phyloP scores from a whole-genome alignment of 2,888 invertebrate genomes.

The Macrophya alboannulata region DNA sequence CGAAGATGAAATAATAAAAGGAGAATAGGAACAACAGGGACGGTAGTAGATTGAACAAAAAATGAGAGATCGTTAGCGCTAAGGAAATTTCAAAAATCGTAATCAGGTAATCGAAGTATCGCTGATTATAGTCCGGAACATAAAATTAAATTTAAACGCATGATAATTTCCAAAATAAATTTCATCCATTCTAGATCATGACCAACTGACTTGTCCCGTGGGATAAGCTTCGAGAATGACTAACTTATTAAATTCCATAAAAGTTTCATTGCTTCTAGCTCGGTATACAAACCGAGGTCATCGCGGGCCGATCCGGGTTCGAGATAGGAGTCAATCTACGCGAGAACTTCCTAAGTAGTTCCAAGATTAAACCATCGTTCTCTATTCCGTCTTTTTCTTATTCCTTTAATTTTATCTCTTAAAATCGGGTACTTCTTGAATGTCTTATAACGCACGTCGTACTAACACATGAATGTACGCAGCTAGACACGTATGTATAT shows the following conservation, averaged over 20 bases:
- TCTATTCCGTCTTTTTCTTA: slow-evolving; percentile 61
- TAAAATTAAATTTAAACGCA: background rate
- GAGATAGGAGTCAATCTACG: slow-evolving; percentile 75
- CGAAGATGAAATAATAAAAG: background rate
- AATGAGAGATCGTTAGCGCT: too few species aligned
- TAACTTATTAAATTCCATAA: slow-evolving; percentile 79
- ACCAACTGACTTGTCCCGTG: background rate
- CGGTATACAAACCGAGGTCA: slow-evolving; percentile 37
- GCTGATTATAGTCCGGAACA: background rate
- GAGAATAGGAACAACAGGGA: background rate
- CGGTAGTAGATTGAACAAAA: too few species aligned
- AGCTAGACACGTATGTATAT: background rate
- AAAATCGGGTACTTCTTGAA: background rate
- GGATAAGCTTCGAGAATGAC: background rate
- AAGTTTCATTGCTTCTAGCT: slow-evolving; percentile 75
- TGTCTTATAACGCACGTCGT: background rate
- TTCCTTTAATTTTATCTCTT: background rate
- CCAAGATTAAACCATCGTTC: slow-evolving; percentile 76
- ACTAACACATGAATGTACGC: background rate
- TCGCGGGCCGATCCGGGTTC: slow-evolving; percentile 70
- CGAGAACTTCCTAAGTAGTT: slow-evolving; percentile 77
- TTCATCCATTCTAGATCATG: background rate
- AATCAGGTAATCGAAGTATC: background rate
- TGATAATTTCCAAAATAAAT: background rate
- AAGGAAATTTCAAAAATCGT: too few species aligned